Percentiles rank a stretch among this genome's conserved stretches.
phyloP scores from a whole-genome alignment of 2,888 invertebrate species.

The Ichneumoninae sp. region DNA sequence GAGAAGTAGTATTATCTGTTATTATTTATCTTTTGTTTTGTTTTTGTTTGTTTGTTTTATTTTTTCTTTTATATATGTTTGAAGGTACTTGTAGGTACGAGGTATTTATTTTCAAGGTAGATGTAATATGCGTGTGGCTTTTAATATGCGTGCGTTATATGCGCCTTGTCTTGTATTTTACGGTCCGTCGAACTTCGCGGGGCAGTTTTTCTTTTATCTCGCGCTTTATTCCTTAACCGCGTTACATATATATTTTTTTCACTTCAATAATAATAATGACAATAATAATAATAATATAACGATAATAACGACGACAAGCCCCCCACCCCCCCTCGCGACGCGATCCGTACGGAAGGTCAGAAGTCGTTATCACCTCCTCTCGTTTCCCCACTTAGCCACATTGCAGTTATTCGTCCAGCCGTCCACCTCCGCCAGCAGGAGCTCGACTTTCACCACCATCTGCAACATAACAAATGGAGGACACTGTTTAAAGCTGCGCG shows the following conservation, averaged over 20 bases:
- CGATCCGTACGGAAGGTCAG: conserved; percentile 81
- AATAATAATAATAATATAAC: conserved; percentile 34
- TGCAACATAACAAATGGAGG: conserved; percentile 70
- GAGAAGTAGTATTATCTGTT: conserved; percentile 55
- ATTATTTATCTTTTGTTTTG: conserved; percentile 46
- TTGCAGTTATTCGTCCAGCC: conserved; percentile 77
- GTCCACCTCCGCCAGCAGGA: conserved; percentile 72
- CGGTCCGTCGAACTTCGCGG: conserved; percentile 29
- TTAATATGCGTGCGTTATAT: conserved; percentile 53
- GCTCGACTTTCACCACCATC: conserved; percentile 80
- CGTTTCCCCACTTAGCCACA: conserved; percentile 82
- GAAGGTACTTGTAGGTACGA: conserved; percentile 84
- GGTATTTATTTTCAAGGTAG: conserved; percentile 82
- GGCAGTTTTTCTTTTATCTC: conserved; percentile 41
- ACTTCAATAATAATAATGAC: conserved; percentile 45
- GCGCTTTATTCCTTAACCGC: conserved; percentile 31
- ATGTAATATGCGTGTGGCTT: conserved; percentile 67
- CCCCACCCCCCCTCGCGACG: conserved; percentile 69
- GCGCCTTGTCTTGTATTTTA: conserved; percentile 37
- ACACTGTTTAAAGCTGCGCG: not conserved
- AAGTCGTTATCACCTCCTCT: conserved; percentile 83
- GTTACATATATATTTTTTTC: conserved; percentile 42
- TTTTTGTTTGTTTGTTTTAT: conserved; percentile 31
- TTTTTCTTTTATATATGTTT: conserved; percentile 73
- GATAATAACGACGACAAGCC: conserved; percentile 46